A percentile compares a stretch with the other conserved stretches of the same genome.
Evolutionary conservation across 2,797 vertebrate species (phyloP).

Genomic region (Tarsius wallacei): DNA sequence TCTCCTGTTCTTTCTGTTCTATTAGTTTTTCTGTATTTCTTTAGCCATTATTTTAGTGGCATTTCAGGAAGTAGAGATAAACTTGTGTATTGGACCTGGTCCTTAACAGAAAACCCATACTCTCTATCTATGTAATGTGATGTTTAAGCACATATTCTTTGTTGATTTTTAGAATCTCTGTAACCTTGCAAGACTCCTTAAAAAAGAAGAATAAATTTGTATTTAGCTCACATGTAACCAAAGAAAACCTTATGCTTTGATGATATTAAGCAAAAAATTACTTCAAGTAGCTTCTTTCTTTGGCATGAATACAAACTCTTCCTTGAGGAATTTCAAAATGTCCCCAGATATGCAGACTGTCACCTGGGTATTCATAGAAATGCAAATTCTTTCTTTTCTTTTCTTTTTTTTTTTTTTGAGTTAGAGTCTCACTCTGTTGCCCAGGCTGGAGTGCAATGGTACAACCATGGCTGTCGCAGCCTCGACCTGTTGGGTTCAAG

Average conservation of each 20-base stretch:
- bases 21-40: not conserved
- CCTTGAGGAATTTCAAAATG: not conserved
- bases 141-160: slow-evolving; percentile 50
- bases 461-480: too few species aligned
- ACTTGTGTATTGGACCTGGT: slow-evolving; percentile 1
- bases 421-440: too few species aligned
- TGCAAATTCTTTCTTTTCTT: too few species aligned
- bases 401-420: too few species aligned
- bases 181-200: slow-evolving; percentile 22
- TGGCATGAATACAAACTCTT: not conserved
- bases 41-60: slow-evolving; percentile 15
- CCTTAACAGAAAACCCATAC: slow-evolving; percentile 62
- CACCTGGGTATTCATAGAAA: not conserved
- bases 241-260: slow-evolving; percentile 44
- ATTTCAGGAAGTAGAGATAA: slow-evolving; percentile 70
- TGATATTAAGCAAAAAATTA: slow-evolving; percentile 41
- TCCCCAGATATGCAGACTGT: not conserved
- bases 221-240: not conserved
- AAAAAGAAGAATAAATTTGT: slow-evolving; percentile 21
- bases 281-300: not conserved
- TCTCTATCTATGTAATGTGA: slow-evolving; percentile 25
- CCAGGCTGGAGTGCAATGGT: too few species aligned
- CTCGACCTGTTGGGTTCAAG: too few species aligned
- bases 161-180: slow-evolving; percentile 63
- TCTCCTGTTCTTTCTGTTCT: not conserved